These are phyloP conservation scores for Gallirallus australis DNA, from an alignment of 2,797 vertebrate genomes.

Conservation along the genomic window DNA sequence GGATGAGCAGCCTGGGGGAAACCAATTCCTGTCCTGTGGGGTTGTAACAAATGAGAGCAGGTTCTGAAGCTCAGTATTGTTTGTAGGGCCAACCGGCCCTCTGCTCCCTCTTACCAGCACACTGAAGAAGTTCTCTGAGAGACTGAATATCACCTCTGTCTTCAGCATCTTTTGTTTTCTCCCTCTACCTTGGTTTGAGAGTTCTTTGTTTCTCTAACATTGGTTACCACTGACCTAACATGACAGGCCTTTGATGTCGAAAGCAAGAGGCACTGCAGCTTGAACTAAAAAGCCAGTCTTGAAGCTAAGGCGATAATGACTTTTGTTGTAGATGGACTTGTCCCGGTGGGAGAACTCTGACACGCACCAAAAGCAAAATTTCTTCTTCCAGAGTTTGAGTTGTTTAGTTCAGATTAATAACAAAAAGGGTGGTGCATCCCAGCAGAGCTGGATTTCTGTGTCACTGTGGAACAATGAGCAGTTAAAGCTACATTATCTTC, in stretches of 20 bases:
- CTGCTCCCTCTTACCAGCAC: not conserved
- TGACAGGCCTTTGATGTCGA: not conserved
- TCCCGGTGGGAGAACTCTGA: not conserved
- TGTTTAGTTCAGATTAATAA: not conserved
- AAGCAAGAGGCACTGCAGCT: not conserved
- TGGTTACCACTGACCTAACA: not conserved
- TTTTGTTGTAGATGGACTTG: not conserved
- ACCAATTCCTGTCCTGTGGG: not conserved
- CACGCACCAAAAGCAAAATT: not conserved
- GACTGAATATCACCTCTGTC: not conserved
- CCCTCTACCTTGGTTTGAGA: not conserved
- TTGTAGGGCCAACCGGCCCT: not conserved
- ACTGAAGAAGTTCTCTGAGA: not conserved
- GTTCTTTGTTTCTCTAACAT: not conserved
- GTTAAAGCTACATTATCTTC: not conserved
- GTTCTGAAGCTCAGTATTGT: not conserved
- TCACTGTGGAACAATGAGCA: not conserved
- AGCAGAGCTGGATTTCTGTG: not conserved
- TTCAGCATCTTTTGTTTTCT: not conserved
- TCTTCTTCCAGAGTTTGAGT: not conserved
- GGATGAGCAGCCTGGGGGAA: not conserved
- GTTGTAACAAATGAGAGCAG: not conserved
- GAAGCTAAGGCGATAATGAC: not conserved
- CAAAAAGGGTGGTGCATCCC: not conserved
- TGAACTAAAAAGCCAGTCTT: not conserved